Evolutionary conservation across 1,140 invertebrate genomes (phyloP), one percentile per base, ranked within the genome.

Genomic region (Orussus abietinus): DNA sequence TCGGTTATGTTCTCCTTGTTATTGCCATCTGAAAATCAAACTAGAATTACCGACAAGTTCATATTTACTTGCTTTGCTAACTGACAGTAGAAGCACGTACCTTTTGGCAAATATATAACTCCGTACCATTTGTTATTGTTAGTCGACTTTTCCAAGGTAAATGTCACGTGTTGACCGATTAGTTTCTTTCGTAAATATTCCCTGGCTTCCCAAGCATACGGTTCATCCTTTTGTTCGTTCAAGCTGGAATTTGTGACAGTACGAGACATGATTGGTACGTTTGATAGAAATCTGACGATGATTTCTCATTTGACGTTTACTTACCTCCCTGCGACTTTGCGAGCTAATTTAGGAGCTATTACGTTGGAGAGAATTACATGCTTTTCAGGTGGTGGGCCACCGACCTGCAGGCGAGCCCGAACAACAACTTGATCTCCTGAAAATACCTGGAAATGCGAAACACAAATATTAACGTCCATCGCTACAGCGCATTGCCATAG

Each of bases 181-280:
- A 97, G 62, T 63, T 92, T 94, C 59, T 94, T 92, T 17, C 95
- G 78, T 18, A 98, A 70, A 67, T 86, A 97, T 75, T 98, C 95
- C 43, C 95, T 79, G 1, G 94, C 89, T 70, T 98, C 93, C 92
- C 93, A 98, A 1, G 92, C 93, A 76, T 80, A 98, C 5, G 94
- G 89, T 70, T 96, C 91, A 75, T 96, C 93, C 66, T 84, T 86
- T 34, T 83, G 84, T 62, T 84, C 84, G 44, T 84, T 80, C 14
- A 50, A n/a, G 19, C 37, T 48, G 40, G 9, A 32, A 45, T n/a
- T 18, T 21, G 30, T 42, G n/a, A 22, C 3, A 44, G 34, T 33
- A 38, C 20, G 34, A 38, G 7, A 25, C 9, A 25, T 38, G n/a
- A 18, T 17, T 31, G 10, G 10, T 13, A 7, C 14, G 21, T 31